Conservation (phyloP, 2,113 vertebrate species). For the Channa argus region DNA sequence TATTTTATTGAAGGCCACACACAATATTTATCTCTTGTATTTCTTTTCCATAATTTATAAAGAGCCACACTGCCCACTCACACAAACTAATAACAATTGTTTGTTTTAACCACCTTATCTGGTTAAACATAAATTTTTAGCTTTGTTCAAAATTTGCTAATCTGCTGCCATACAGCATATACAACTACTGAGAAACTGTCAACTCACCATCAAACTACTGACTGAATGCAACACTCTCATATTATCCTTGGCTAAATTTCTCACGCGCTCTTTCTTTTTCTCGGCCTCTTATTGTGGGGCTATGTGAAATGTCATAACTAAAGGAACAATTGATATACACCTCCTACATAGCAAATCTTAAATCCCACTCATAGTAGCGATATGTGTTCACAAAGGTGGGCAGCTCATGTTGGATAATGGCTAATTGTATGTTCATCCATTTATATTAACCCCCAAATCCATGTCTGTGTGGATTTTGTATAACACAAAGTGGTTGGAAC, state of each 20-base stretch:
- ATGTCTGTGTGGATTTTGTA: too few relatives aligned
- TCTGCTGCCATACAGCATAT: background rate
- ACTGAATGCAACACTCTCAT: background rate
- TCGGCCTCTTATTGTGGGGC: background rate
- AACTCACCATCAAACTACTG: too few relatives aligned
- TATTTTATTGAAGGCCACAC: too few relatives aligned
- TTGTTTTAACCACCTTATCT: background rate
- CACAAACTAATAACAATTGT: too few relatives aligned
- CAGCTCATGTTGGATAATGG: background rate
- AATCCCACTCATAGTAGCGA: background rate
- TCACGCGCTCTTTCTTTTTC: background rate
- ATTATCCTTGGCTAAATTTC: background rate
- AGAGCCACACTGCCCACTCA: background rate
- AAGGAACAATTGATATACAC: background rate
- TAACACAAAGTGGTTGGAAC: too few relatives aligned
- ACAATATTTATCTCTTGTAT: too few relatives aligned
- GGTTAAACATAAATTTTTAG: background rate
- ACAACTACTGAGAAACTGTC: background rate
- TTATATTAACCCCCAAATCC: too few relatives aligned
- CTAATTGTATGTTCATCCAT: too few relatives aligned
- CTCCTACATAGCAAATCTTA: background rate
- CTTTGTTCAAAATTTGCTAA: too few relatives aligned
- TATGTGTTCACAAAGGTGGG: background rate
- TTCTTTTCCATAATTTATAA: too few relatives aligned
- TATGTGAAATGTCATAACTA: background rate